Percentiles rank a stretch among this genome's conserved stretches.
phyloP scores from a whole-genome alignment of 2,888 invertebrate species.

The Silvanus unidentatus region DNA sequence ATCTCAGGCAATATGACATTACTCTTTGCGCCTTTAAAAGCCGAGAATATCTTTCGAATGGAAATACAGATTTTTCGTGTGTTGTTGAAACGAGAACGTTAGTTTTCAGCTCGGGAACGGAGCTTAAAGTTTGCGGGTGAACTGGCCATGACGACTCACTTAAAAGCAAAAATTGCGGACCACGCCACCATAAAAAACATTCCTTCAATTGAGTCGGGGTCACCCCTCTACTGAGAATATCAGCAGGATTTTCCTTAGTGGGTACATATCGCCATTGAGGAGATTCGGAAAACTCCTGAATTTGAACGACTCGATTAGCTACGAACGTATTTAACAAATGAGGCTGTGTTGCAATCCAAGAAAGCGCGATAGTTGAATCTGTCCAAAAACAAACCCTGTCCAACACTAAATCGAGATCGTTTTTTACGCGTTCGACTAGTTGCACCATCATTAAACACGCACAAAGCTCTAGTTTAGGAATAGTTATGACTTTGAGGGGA shows the following conservation, averaged over 20 bases:
- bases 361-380: slow-evolving; percentile 17
- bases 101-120: no score
- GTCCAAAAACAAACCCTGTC: slow-evolving; percentile 15
- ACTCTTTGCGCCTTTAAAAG: neutral
- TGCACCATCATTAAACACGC: slow-evolving; percentile 8
- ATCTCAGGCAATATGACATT: slow-evolving; percentile 1
- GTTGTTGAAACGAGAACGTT: neutral
- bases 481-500: slow-evolving; percentile 12
- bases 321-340: slow-evolving; percentile 9
- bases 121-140: neutral
- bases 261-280: slow-evolving; percentile 1
- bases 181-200: slow-evolving; percentile 12
- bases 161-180: slow-evolving; percentile 7
- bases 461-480: slow-evolving; percentile 18
- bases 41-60: slow-evolving; percentile 6
- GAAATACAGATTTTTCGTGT: neutral
- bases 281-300: neutral
- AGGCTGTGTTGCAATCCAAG: slow-evolving; percentile 5
- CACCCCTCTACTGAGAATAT: slow-evolving; percentile 2
- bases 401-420: slow-evolving; percentile 3
- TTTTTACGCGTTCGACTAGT: slow-evolving; percentile 12
- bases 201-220: neutral
- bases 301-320: slow-evolving; percentile 5
- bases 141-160: neutral
- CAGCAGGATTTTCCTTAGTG: slow-evolving; percentile 4